Evolutionary conservation across 1,140 invertebrate genomes (phyloP).

Genomic region (Meloidogyne floridensis): DNA sequence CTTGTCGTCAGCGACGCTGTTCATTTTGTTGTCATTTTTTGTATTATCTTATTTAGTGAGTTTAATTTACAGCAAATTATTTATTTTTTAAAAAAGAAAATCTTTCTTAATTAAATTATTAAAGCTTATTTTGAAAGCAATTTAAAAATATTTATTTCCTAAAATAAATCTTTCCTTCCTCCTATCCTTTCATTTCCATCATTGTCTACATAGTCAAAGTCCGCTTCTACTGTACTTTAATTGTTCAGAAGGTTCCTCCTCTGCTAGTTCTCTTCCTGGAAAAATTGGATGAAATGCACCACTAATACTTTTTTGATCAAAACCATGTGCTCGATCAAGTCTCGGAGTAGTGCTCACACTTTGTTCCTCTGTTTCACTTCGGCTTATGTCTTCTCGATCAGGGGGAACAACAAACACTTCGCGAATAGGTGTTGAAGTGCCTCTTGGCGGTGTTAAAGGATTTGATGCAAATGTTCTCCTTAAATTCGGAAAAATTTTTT

Average conservation of each 20-base stretch:
- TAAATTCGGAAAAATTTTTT: not conserved
- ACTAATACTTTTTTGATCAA: constrained; percentile 30
- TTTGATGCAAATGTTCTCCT: constrained; percentile 64
- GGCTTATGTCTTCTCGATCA: constrained; percentile 2
- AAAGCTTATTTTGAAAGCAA: too few species aligned
- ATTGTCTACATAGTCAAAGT: not conserved
- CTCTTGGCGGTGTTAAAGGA: constrained; percentile 64
- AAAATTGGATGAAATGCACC: constrained; percentile 16
- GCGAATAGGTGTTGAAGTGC: constrained; percentile 62
- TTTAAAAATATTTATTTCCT: not conserved
- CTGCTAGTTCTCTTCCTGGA: constrained; percentile 15
- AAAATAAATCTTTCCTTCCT: not conserved
- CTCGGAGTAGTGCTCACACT: constrained; percentile 24
- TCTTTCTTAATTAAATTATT: too few species aligned
- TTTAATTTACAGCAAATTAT: too few species aligned
- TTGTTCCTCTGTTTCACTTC: constrained; percentile 16
- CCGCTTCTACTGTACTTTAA: constrained; percentile 15
- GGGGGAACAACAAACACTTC: constrained; percentile 17
- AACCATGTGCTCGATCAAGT: constrained; percentile 31
- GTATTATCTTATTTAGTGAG: too few species aligned
- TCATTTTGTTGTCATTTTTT: too few species aligned
- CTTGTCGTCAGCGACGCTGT: too few species aligned
- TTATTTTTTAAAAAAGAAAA: too few species aligned
- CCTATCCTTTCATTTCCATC: not conserved
- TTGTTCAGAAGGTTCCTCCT: not conserved